Conservation (phyloP, 2,888 invertebrate genomes). For the Drosophila dives region DNA sequence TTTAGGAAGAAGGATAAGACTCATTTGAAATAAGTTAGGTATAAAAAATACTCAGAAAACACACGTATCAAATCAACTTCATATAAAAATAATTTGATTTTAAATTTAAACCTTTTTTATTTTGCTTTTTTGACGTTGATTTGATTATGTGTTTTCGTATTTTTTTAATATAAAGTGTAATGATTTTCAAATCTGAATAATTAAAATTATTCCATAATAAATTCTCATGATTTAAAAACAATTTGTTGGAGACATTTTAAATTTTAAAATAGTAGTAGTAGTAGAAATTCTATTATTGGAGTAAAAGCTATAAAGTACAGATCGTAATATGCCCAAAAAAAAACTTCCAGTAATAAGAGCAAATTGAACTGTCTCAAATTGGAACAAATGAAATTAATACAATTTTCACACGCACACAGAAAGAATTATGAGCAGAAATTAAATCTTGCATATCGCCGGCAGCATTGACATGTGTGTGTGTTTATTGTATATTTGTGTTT, state of each 20-base stretch:
- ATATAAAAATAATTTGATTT: background rate
- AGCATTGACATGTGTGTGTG: constrained; percentile 40
- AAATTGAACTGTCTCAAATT: constrained; percentile 38
- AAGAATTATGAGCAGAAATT: constrained; percentile 56
- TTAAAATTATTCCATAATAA: background rate
- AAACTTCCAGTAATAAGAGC: background rate
- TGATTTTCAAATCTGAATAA: background rate
- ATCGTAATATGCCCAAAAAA: background rate
- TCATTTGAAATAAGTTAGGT: background rate
- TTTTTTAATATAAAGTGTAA: background rate
- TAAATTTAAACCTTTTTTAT: too few relatives aligned
- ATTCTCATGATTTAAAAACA: background rate
- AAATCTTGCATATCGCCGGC: constrained; percentile 79
- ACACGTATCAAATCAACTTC: accelerated
- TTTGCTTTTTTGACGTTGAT: too few relatives aligned
- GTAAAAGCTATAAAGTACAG: background rate
- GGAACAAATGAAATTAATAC: constrained; percentile 64
- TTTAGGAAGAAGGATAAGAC: background rate
- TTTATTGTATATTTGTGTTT: constrained; percentile 55
- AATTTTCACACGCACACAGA: constrained; percentile 44
- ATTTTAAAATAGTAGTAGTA: accelerated
- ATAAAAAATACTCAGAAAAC: background rate
- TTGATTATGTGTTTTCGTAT: background rate
- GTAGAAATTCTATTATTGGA: background rate
- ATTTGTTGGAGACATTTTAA: background rate